Percentiles rank a stretch among this genome's conserved stretches.
phyloP scores from a whole-genome alignment of 2,113 vertebrate species.

The Rhinichthys klamathensis region DNA sequence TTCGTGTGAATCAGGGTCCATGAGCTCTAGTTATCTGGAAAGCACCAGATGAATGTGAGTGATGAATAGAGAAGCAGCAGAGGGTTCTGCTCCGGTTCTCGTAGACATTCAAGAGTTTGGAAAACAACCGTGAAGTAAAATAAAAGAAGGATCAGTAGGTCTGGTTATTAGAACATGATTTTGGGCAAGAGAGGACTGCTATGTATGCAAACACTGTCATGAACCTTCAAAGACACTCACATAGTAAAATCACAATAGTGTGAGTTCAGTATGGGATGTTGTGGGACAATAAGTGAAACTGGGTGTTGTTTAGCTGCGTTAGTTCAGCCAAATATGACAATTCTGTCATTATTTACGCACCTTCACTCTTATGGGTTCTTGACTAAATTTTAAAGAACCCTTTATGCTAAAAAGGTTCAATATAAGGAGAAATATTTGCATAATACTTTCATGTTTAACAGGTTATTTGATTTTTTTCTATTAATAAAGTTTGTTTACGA shows the following conservation, averaged over 20 bases:
- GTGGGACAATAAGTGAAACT: background rate
- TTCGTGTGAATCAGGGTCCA: background rate
- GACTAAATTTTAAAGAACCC: no score
- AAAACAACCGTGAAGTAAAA: background rate
- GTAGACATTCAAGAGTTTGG: background rate
- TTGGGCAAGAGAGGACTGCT: slow-evolving; percentile 33
- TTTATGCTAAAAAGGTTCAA: no score
- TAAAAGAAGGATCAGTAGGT: background rate
- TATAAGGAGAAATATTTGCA: no score
- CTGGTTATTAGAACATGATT: slow-evolving; percentile 27
- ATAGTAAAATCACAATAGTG: background rate
- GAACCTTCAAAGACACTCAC: background rate
- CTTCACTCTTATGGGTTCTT: background rate
- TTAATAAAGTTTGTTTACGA: no score
- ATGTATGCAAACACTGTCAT: background rate
- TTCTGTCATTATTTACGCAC: background rate
- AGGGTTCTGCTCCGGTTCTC: background rate
- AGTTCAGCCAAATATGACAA: background rate
- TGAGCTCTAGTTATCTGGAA: slow-evolving; percentile 10
- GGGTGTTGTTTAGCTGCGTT: background rate
- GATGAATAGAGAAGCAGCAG: slow-evolving; percentile 24
- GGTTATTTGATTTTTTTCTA: no score
- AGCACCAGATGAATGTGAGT: slow-evolving; percentile 2
- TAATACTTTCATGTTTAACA: no score
- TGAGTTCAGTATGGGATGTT: background rate